phyloP scores from a whole-genome alignment of 2,888 invertebrate species.

The Teleogryllus oceanicus region DNA sequence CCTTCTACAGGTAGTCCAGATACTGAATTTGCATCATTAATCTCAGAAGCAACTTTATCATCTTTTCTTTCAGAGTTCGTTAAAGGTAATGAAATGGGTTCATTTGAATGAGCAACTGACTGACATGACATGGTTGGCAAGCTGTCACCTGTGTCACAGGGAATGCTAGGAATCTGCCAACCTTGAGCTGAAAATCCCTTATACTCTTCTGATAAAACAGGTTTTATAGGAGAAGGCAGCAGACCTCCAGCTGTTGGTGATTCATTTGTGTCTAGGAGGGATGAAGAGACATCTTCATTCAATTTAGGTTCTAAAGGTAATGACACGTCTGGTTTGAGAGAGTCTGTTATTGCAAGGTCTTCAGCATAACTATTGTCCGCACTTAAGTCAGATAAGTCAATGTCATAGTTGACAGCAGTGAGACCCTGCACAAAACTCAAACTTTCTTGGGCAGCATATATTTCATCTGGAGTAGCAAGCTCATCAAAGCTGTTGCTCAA shows the following conservation, averaged over 20 bases:
- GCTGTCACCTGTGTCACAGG: constrained; percentile 43
- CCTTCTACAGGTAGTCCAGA: neutral
- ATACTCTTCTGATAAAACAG: constrained; percentile 48
- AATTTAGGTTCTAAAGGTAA: constrained; percentile 26
- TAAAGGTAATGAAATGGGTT: neutral
- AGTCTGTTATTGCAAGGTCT: constrained; percentile 30
- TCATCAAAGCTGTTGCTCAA: constrained; percentile 57
- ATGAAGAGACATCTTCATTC: constrained; percentile 31
- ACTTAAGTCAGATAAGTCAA: constrained; percentile 70
- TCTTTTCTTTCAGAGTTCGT: neutral
- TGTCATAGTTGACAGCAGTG: constrained; percentile 71
- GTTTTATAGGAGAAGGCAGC: constrained; percentile 59
- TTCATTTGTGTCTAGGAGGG: constrained; percentile 40
- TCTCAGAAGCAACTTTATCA: neutral
- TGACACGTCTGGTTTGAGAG: neutral
- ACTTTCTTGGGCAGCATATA: constrained; percentile 46
- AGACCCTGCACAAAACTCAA: constrained; percentile 51
- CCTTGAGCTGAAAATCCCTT: constrained; percentile 44
- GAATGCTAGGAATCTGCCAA: constrained; percentile 43
- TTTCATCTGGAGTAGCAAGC: constrained; percentile 61
- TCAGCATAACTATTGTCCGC: constrained; percentile 69
- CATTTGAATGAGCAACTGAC: neutral
- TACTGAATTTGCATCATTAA: neutral
- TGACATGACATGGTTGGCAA: neutral
- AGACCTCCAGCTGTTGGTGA: constrained; percentile 51